Conservation (phyloP, 2,113 vertebrate genomes). For the Notarius quadriscutis region DNA sequence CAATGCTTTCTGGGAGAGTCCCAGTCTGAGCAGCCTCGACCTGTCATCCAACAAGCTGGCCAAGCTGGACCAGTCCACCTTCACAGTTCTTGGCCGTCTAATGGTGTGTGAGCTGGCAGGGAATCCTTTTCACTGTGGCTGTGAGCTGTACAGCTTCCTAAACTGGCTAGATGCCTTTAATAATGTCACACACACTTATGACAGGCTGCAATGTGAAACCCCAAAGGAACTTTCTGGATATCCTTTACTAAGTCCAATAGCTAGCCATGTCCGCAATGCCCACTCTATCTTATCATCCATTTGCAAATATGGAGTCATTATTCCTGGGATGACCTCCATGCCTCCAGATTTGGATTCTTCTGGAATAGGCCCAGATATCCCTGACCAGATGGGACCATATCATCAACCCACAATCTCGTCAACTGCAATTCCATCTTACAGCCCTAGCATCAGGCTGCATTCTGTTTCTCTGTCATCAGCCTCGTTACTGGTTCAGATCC, state of each 20-base stretch:
- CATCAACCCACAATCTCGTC: slow-evolving; percentile 84
- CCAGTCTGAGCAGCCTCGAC: slow-evolving; percentile 93
- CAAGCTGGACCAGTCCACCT: slow-evolving; percentile 87
- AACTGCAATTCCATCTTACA: slow-evolving; percentile 79
- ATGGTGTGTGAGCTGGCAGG: slow-evolving; percentile 93
- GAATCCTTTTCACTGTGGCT: slow-evolving; percentile 96
- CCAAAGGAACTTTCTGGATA: slow-evolving; percentile 86
- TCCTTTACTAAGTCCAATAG: slow-evolving; percentile 84
- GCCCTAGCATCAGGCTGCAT: slow-evolving; percentile 86
- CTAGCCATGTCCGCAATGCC: slow-evolving; percentile 88
- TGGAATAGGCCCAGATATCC: slow-evolving; percentile 78
- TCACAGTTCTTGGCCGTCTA: slow-evolving; percentile 82
- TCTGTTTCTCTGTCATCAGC: slow-evolving; percentile 82
- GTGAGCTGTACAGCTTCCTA: slow-evolving; percentile 90
- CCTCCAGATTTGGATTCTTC: slow-evolving; percentile 81
- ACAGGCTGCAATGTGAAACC: slow-evolving; percentile 93
- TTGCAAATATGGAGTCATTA: slow-evolving; percentile 84
- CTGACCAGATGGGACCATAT: slow-evolving; percentile 79
- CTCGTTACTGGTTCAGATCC: slow-evolving; percentile 88
- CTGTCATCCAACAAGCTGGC: slow-evolving; percentile 94
- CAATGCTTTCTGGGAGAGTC: slow-evolving; percentile 93
- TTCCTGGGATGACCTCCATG: slow-evolving; percentile 82
- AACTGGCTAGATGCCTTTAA: slow-evolving; percentile 94
- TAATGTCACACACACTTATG: slow-evolving; percentile 95
- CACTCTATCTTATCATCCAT: slow-evolving; percentile 85